A percentile compares a stretch with the other conserved stretches of the same genome.
phyloP scores from a whole-genome alignment of 2,113 vertebrate genomes.

The Spilogale gracilis region DNA sequence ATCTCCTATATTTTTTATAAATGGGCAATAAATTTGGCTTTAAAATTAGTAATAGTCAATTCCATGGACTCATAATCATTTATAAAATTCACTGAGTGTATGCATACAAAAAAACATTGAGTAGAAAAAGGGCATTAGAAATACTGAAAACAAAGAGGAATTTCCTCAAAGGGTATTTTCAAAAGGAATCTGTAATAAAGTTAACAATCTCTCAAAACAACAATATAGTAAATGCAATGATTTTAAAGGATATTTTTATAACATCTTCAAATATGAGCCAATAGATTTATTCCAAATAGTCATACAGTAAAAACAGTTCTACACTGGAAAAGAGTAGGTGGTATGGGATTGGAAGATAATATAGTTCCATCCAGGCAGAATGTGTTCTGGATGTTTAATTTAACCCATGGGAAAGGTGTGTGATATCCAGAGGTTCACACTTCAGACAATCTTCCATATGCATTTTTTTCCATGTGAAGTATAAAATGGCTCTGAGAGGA shows the following conservation, averaged over 20 bases:
- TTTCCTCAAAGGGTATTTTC: not conserved
- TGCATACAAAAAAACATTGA: not conserved
- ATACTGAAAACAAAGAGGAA: not conserved
- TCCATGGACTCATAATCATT: not conserved
- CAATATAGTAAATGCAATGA: not conserved
- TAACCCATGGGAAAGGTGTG: not conserved
- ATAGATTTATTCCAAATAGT: not conserved
- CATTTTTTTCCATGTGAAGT: not conserved
- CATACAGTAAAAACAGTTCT: not conserved
- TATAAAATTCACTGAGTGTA: not conserved
- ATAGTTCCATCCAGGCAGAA: not conserved
- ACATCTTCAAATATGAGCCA: not conserved
- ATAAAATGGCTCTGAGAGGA: not conserved
- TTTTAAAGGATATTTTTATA: constrained; percentile 15
- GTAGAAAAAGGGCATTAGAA: constrained; percentile 18
- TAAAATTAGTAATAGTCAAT: not conserved
- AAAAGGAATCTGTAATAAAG: constrained; percentile 27
- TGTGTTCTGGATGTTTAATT: not conserved
- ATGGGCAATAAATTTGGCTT: constrained; percentile 6
- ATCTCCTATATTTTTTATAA: constrained; percentile 28
- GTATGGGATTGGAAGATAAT: not conserved
- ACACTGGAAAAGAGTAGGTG: not conserved
- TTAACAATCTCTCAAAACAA: not conserved
- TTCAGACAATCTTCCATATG: not conserved
- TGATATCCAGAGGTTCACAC: not conserved